phyloP scores from a whole-genome alignment of 1,140 invertebrate genomes.

The Trachymyrmex septentrionalis region DNA sequence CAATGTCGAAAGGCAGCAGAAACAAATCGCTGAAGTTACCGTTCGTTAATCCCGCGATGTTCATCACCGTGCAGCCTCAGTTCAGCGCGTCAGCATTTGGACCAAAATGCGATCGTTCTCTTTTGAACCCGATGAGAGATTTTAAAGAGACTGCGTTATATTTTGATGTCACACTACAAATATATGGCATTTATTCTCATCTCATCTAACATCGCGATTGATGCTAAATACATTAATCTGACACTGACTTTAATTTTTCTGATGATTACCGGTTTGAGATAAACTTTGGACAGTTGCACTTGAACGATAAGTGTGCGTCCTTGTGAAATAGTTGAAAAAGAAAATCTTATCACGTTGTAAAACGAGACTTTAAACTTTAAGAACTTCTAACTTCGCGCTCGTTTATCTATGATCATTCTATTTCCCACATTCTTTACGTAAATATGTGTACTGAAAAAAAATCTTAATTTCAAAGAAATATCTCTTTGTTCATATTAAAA shows the following conservation, averaged over 20 bases:
- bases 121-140: background rate
- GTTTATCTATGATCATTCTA: background rate
- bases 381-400: background rate
- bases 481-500: too few relatives aligned
- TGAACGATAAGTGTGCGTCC: background rate
- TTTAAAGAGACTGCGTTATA: background rate
- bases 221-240: background rate
- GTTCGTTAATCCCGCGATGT: constrained; percentile 29
- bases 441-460: background rate
- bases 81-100: background rate
- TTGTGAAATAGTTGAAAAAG: too few relatives aligned
- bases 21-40: constrained; percentile 47
- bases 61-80: background rate
- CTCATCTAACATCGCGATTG: background rate
- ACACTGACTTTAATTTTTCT: background rate
- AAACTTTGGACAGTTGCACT: background rate
- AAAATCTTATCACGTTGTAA: background rate
- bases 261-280: background rate
- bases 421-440: background rate
- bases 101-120: background rate
- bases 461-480: too few relatives aligned
- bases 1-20: constrained; percentile 39
- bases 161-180: background rate
- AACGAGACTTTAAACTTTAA: background rate
- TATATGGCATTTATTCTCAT: background rate